Conservation (phyloP, 2,888 invertebrate species). For the Campoplex nolae region DNA sequence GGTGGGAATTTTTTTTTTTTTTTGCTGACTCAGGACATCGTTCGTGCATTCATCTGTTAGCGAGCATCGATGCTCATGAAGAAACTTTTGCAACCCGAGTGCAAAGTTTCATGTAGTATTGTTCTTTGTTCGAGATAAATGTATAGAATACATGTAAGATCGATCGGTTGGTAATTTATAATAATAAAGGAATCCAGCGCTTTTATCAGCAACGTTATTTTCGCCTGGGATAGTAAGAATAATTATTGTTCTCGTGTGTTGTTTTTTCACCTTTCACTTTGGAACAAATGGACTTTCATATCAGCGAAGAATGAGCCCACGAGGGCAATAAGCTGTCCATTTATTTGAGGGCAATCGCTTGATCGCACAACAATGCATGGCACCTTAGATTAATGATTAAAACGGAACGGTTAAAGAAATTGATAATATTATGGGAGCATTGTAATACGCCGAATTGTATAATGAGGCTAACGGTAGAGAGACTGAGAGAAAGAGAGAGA, state of each 20-base stretch:
- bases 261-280: conserved; percentile 25
- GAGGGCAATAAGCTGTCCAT: conserved; percentile 41
- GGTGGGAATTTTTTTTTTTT: neutral
- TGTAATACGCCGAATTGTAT: conserved; percentile 49
- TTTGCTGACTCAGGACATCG: neutral
- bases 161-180: neutral
- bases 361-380: conserved; percentile 63
- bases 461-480: conserved; percentile 35
- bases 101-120: neutral
- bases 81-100: neutral
- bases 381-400: conserved; percentile 35
- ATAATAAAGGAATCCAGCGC: neutral
- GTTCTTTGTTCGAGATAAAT: neutral
- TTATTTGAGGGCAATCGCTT: conserved; percentile 53
- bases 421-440: conserved; percentile 57
- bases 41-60: neutral
- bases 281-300: conserved; percentile 32
- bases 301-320: conserved; percentile 6
- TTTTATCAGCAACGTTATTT: conserved; percentile 19
- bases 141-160: neutral
- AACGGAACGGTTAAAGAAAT: conserved; percentile 46
- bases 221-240: conserved; percentile 16
- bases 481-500: neutral
- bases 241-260: conserved; percentile 35
- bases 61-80: neutral